These are phyloP conservation scores for Cryptus armator DNA, from an alignment of 2,888 invertebrate genomes.

Conservation along the genomic window DNA sequence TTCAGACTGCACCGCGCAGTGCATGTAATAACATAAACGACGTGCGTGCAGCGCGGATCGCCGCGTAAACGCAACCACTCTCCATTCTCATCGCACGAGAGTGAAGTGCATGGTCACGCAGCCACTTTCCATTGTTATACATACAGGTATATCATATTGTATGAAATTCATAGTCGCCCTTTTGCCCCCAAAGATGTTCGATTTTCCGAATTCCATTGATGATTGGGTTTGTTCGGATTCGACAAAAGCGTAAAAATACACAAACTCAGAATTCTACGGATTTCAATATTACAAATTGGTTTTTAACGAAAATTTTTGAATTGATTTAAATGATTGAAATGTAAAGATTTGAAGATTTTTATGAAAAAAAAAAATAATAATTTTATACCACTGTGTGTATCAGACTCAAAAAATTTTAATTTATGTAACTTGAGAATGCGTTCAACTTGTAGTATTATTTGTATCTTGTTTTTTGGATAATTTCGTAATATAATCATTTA, in stretches of 20 bases:
- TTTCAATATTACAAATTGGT: too few species aligned
- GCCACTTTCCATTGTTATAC: conserved; percentile 10
- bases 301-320: too few species aligned
- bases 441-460: too few species aligned
- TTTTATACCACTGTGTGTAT: too few species aligned
- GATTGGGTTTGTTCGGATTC: neutral
- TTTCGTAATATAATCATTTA: too few species aligned
- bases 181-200: neutral
- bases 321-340: too few species aligned
- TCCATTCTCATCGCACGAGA: conserved; percentile 35
- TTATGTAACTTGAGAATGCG: too few species aligned
- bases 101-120: conserved; percentile 56
- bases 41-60: conserved; percentile 39
- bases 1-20: neutral
- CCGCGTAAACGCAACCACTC: conserved; percentile 45
- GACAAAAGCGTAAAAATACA: neutral
- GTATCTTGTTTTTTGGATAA: too few species aligned
- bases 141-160: neutral
- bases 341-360: too few species aligned
- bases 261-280: too few species aligned
- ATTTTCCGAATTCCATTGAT: neutral
- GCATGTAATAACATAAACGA: conserved; percentile 55
- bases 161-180: neutral
- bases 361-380: too few species aligned
- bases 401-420: too few species aligned